Evolutionary conservation across 2,888 invertebrate species (phyloP), one percentile per base, ranked within the genome.

Genomic region (Drosophila atroscutellata): DNA sequence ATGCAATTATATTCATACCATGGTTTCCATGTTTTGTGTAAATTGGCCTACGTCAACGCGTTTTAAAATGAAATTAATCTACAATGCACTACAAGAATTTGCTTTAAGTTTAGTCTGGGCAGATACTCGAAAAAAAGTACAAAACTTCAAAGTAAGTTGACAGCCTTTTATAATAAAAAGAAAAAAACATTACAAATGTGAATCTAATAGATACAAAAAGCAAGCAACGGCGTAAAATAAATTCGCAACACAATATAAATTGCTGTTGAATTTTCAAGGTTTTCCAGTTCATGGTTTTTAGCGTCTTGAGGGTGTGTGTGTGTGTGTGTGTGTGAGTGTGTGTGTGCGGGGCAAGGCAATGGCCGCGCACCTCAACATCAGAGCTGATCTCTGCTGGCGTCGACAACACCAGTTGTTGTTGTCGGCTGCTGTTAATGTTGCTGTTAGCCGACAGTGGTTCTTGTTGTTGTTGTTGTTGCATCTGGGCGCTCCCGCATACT

Each of bases 231-330:
- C 75, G 66, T 52, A 72, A 67, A 67, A 72, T 69, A 56, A 77
- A 81, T 77, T 79, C 72, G 77, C 90, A 81, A 70, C 72, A 28
- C 75, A 76, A 75, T 77, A 78, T 83, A 89, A 87, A 86, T 89
- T 90, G 81, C 78, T 68, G 86, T 86, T 78, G 83, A 83, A 75
- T 89, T 92, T 92, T 92, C 92, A 92, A 92, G 92, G 92, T 91
- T 92, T 92, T 92, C 92, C 91, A 92, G 92, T 92, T 92, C 91
- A 92, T 91, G 90, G 92, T 86, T 91, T 80, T 81, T 72, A 62
- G 65, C 57, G 66, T 68, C 52, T 75, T 54, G 45, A 20, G 34
- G 18, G 28, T 32, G 24, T 49, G 4, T 59, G 18, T 47, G 28
- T 65, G 42, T 55, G 50, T 47, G 47, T 28, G 28, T 26, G 34